Evolutionary conservation across 2,797 vertebrate species (phyloP), one percentile per base, ranked within the genome.

Genomic region (Typhlichthys subterraneus): DNA sequence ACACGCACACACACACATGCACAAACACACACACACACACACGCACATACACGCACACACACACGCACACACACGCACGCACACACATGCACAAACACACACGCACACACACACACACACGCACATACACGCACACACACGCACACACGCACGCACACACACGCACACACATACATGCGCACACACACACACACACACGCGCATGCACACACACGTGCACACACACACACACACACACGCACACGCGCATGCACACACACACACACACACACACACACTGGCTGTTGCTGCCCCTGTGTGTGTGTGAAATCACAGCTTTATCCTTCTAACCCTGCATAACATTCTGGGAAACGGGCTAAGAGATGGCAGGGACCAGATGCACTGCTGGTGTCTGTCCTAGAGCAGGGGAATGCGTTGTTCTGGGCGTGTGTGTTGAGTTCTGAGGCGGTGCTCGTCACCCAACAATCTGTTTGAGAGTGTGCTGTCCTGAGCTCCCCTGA

Each of bases 281-380:
- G 80, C 77, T 80, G 79, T 42, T 78, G 77, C 15, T 58, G 38
- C 15, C 46, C 4, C 45, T 58, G 56, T 87, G 82, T 81, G 86
- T 81, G 85, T 82, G 76, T 86, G 82, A 80, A 51, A 49, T 81
- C 76, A 61, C 73, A 65, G 77, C 82, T 77, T 63, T 59, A 38
- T 79, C 57, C 8, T 66, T 67, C 68, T 65, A 68, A 73, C 69
- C 80, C 77, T 65, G 66, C 69, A 65, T 12, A 48, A 76, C 79
- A 81, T 53, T 75, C 62, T 70, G 69, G 55, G 64, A 38, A 51
- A 52, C 67, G 50, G 70, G 57, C 76, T 61, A 54, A 80, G 64
- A 63, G 76, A 84, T 69, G 72, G 63, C 57, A 73, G 70, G 81
- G 79, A 69, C 67, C 70, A 66, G 45, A 63, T 51, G 17, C 61